Evolutionary conservation across 1,140 invertebrate genomes (phyloP).

Genomic region (Bombyx mori): DNA sequence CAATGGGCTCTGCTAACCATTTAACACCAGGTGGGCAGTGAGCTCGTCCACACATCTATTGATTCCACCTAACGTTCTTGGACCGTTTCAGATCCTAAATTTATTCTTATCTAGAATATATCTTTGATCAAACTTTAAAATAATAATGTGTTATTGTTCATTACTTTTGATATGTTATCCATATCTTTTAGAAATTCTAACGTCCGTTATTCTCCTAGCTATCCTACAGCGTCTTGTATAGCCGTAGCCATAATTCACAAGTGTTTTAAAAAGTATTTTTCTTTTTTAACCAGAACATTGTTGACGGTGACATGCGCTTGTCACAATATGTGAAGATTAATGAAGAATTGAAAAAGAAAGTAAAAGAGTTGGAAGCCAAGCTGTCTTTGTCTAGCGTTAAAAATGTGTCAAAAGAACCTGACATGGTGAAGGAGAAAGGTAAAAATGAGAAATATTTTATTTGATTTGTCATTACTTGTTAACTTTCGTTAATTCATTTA

Average conservation of each 20-base stretch:
- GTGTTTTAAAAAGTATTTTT: not conserved
- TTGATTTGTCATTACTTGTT: not conserved
- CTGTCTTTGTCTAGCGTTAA: conserved; percentile 34
- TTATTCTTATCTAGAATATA: too few species aligned
- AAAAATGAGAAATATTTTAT: not conserved
- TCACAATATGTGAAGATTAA: conserved; percentile 60
- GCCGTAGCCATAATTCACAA: too few species aligned
- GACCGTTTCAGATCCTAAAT: too few species aligned
- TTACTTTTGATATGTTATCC: not conserved
- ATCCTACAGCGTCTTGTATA: too few species aligned
- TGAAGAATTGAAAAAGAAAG: conserved; percentile 59
- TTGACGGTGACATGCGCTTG: conserved; percentile 50
- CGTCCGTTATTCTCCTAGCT: too few species aligned
- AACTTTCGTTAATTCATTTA: too few species aligned
- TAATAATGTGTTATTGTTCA: too few species aligned
- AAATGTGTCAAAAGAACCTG: conserved; percentile 35
- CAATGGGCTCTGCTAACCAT: too few species aligned
- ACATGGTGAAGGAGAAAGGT: conserved; percentile 43
- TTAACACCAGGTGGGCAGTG: too few species aligned
- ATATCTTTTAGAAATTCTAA: not conserved
- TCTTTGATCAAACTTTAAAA: too few species aligned
- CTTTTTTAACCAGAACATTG: conserved; percentile 37
- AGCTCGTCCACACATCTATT: too few species aligned
- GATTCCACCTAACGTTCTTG: too few species aligned
- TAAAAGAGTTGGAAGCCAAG: conserved; percentile 59